A percentile compares a stretch with the other conserved stretches of the same genome.
Conservation (phyloP, 1,140 invertebrate genomes). For the Acromyrmex charruanus region DNA sequence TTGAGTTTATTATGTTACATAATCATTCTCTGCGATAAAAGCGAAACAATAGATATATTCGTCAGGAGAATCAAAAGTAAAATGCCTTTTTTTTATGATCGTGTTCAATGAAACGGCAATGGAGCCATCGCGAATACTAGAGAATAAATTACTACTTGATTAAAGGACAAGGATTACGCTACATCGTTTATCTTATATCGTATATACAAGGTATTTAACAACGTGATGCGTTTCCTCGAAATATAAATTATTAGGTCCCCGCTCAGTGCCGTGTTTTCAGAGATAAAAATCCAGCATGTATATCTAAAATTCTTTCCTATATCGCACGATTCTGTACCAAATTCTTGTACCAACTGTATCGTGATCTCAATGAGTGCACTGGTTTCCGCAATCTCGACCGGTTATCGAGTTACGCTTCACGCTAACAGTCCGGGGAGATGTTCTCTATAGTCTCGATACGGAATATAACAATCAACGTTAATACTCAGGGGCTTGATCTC, state of each 20-base stretch:
- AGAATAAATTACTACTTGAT: slow-evolving; percentile 64
- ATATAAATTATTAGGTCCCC: slow-evolving; percentile 20
- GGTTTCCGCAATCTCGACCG: slow-evolving; percentile 1
- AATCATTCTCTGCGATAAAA: not conserved
- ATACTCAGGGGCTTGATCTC: slow-evolving; percentile 36
- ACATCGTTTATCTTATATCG: slow-evolving; percentile 38
- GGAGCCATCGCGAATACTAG: slow-evolving; percentile 30
- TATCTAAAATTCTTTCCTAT: slow-evolving; percentile 23
- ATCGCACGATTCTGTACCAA: not conserved
- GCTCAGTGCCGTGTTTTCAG: not conserved
- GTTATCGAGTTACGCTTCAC: slow-evolving; percentile 41
- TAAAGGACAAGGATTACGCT: slow-evolving; percentile 40
- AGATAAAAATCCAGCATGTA: slow-evolving; percentile 12
- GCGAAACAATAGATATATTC: not conserved
- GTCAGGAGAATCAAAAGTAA: slow-evolving; percentile 13
- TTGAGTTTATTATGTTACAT: not conserved
- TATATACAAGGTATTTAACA: slow-evolving; percentile 53
- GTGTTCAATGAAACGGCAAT: slow-evolving; percentile 32
- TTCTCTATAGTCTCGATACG: slow-evolving; percentile 33
- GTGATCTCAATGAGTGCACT: slow-evolving; percentile 11
- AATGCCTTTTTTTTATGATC: not conserved
- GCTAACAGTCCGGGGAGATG: slow-evolving; percentile 31
- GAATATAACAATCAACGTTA: slow-evolving; percentile 64
- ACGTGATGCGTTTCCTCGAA: slow-evolving; percentile 21
- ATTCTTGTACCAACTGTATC: slow-evolving; percentile 12